Percentiles rank a stretch among this genome's conserved stretches.
These are phyloP conservation scores for Parauchenoglanis ngamensis DNA, from an alignment of 2,797 vertebrate genomes.

Conservation along the genomic window DNA sequence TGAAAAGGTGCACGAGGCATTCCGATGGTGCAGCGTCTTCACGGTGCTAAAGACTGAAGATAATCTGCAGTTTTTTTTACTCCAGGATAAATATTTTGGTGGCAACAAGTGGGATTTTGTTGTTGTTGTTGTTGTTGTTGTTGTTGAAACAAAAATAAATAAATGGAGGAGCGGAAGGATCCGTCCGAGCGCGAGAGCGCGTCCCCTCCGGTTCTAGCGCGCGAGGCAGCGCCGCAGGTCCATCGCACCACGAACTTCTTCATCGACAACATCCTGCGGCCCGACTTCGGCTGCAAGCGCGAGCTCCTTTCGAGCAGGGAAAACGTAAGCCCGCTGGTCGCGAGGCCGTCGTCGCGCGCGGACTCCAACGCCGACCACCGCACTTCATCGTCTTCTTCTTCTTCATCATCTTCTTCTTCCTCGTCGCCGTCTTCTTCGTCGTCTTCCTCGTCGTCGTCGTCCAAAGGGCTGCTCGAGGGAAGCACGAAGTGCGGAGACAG, in stretches of 20 bases:
- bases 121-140: neutral
- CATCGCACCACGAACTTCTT: conserved; percentile 96
- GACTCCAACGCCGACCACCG: conserved; percentile 84
- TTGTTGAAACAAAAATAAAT: neutral
- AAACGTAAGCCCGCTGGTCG: conserved; percentile 81
- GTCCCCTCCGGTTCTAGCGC: conserved; percentile 80
- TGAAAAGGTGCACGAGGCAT: conserved; percentile 59
- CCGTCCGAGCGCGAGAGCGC: conserved; percentile 82
- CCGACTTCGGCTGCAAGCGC: conserved; percentile 92
- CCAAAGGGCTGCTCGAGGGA: conserved; percentile 70
- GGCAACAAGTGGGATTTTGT: conserved; percentile 69
- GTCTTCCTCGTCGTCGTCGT: conserved; percentile 71
- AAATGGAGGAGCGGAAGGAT: conserved; percentile 89
- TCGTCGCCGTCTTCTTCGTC: conserved; percentile 62
- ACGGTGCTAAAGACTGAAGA: conserved; percentile 6
- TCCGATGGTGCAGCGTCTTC: conserved; percentile 66
- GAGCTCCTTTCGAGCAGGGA: conserved; percentile 84
- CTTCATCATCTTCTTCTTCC: conserved; percentile 70
- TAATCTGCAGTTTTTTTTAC: neutral
- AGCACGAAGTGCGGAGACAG: conserved; percentile 81
- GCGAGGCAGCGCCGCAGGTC: conserved; percentile 81
- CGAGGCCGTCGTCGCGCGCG: conserved; percentile 77
- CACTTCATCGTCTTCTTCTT: conserved; percentile 72
- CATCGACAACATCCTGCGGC: conserved; percentile 94
- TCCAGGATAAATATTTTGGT: conserved; percentile 21